These are phyloP conservation scores for Urechis unicinctus DNA, from an alignment of 2,888 invertebrate species.

Conservation along the genomic window DNA sequence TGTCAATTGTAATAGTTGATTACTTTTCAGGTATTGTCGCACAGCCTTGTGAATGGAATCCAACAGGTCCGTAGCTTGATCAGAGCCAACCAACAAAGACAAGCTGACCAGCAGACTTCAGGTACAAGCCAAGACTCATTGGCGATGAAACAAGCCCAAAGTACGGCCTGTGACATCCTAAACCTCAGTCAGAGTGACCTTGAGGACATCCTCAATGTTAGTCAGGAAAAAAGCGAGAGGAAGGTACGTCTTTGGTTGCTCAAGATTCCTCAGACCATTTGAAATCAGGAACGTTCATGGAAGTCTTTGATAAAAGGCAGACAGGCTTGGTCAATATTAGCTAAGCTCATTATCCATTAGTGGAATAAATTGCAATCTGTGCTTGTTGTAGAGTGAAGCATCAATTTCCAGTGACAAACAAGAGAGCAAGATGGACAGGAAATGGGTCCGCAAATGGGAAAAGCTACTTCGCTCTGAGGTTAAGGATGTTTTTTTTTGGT, in stretches of 20 bases:
- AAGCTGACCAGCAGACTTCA: too few species aligned
- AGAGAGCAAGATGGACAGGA: conserved; percentile 32
- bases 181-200: conserved; percentile 45
- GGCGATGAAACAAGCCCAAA: conserved; percentile 36
- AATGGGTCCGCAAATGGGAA: conserved; percentile 41
- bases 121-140: conserved; percentile 7
- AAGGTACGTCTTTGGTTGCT: neutral
- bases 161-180: conserved; percentile 42
- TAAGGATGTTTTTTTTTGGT: conserved; percentile 5
- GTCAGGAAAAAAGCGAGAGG: conserved; percentile 13
- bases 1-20: neutral
- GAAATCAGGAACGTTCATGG: too few species aligned
- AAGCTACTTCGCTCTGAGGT: conserved; percentile 33
- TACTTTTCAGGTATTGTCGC: conserved; percentile 29
- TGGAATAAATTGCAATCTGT: neutral
- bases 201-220: conserved; percentile 38
- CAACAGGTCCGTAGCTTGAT: conserved; percentile 27
- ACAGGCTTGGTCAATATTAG: too few species aligned
- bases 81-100: conserved; percentile 22
- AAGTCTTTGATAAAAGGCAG: too few species aligned
- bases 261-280: neutral
- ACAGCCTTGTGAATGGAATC: conserved; percentile 29
- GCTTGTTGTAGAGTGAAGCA: neutral
- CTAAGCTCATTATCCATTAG: neutral
- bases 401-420: neutral